phyloP scores from a whole-genome alignment of 2,113 vertebrate species.

The Ascaphus truei region DNA sequence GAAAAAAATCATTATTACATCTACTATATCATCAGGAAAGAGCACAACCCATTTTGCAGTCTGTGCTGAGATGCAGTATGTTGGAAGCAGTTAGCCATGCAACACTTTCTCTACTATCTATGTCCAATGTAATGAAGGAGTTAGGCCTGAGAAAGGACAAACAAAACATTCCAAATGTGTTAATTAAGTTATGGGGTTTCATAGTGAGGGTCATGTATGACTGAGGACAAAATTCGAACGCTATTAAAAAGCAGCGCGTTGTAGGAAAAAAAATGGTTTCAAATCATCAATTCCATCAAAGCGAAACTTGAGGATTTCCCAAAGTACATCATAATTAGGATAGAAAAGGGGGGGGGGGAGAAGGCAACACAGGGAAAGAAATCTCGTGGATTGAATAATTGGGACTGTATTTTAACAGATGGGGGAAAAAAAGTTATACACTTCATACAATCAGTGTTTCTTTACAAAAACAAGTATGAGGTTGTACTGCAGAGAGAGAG shows the following conservation, averaged over 20 bases:
- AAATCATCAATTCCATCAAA: not conserved
- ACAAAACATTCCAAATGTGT: too few species aligned
- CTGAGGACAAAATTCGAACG: not conserved
- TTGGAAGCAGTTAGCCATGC: too few species aligned
- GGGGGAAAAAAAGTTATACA: not conserved
- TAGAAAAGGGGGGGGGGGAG: not conserved
- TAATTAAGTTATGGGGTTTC: too few species aligned
- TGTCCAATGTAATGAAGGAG: too few species aligned
- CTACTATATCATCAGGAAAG: too few species aligned
- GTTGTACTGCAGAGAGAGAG: not conserved
- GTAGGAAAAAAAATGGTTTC: not conserved
- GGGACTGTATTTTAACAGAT: conserved; percentile 4
- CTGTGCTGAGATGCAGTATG: too few species aligned
- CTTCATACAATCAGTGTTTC: conserved; percentile 13
- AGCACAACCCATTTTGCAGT: too few species aligned
- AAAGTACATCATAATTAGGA: too few species aligned
- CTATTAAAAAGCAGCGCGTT: not conserved
- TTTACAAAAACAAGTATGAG: conserved; percentile 11
- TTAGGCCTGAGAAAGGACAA: too few species aligned
- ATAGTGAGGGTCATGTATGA: not conserved
- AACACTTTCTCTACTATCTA: too few species aligned
- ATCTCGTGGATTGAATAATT: not conserved
- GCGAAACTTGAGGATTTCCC: not conserved
- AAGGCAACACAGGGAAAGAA: not conserved
- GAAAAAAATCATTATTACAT: too few species aligned